These are phyloP conservation scores for Chaenocephalus aceratus DNA, from an alignment of 2,113 vertebrate species.

Conservation along the genomic window DNA sequence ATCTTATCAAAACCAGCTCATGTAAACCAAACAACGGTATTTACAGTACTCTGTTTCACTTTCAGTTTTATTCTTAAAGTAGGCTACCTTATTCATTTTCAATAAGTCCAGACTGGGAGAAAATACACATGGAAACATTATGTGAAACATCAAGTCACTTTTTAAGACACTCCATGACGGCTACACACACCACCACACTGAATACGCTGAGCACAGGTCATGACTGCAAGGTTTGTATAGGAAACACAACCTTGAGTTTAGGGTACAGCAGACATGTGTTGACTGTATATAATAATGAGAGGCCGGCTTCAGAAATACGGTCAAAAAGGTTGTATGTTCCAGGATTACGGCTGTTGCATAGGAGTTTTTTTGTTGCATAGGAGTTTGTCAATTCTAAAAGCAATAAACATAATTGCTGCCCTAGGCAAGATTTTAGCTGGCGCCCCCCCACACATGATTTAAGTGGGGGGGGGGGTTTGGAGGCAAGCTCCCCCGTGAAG, in stretches of 20 bases:
- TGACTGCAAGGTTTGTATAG: conserved; percentile 44
- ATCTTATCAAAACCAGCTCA: conserved; percentile 1
- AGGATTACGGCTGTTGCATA: background rate
- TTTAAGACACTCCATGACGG: background rate
- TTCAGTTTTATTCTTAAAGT: background rate
- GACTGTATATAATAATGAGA: background rate
- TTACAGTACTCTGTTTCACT: background rate
- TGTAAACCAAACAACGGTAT: background rate
- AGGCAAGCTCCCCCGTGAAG: no score
- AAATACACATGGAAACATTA: background rate
- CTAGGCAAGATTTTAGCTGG: no score
- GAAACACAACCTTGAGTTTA: conserved; percentile 45
- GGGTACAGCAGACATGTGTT: conserved; percentile 13
- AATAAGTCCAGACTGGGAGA: background rate
- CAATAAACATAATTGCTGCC: background rate
- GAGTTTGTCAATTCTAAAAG: conserved; percentile 8
- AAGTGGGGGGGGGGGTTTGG: no score
- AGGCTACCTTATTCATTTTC: background rate
- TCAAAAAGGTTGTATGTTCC: conserved; percentile 12
- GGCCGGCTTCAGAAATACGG: background rate
- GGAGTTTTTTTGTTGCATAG: background rate
- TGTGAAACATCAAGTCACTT: background rate
- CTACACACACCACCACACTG: background rate
- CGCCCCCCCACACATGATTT: no score
- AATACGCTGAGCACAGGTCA: background rate